Evolutionary conservation across 2,797 vertebrate genomes (phyloP), one percentile per base, ranked within the genome.

Genomic region (Cossypha niveicapilla): DNA sequence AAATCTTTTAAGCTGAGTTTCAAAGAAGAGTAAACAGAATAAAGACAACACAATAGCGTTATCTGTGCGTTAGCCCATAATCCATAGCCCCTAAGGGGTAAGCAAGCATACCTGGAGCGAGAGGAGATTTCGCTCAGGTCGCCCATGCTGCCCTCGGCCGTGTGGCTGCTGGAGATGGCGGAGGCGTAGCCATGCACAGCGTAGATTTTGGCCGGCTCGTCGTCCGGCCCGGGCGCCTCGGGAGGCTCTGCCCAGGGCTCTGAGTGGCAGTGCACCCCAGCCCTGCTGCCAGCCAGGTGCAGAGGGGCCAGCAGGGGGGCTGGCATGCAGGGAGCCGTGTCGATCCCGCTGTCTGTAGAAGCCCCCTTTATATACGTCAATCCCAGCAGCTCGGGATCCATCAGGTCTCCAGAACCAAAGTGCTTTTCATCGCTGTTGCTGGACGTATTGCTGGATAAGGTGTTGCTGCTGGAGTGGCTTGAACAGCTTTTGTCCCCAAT

Each of bases 381-480:
- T 67, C 99, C 99, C 84, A 99, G 98, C 89, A 99, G 97, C 90
- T 99, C 99, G 0, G 98, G 98, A 90, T 99, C 99, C 98, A 99
- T 99, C 92, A 99, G 95, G 95, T 99, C 99, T 79, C 98, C 99
- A 3, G 99, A 99, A 86, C 99, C 99, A 67, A 99, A 99, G 96
- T 98, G 99, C 91, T 99, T 99, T 53, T 98, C 98, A 21, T 99
- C 99, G 17, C 99, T 99, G 97, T 98, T 99, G 97, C 99, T 99
- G 93, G 99, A 99, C 34, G 99, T 98, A 68, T 98, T 99, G 96
- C 98, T 99, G 56, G 98, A 99, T 27, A 99, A 97, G 8, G 99
- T 99, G 96, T 99, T 99, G 97, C 99, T 99, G 97, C 99, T 99
- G 27, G 99, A 99, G 97, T 98, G 98, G 92, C 99, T 99, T 14